Conservation (phyloP, 2,888 invertebrate genomes). For the Pomacea canaliculata region DNA sequence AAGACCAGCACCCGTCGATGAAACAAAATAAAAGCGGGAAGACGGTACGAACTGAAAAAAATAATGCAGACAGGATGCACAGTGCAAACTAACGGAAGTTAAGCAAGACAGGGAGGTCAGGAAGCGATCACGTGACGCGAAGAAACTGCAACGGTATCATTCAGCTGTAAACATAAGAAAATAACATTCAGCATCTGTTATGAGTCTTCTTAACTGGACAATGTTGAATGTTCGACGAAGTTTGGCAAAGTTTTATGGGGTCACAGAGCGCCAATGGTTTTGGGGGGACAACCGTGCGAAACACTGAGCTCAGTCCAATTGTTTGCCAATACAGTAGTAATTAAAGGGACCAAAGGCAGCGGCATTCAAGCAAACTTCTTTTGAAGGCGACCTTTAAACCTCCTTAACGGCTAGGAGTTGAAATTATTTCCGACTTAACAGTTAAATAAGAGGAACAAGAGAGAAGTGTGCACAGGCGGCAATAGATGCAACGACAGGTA, state of each 20-base stretch:
- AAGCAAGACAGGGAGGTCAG: too few relatives aligned
- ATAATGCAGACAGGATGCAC: not conserved
- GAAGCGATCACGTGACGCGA: too few relatives aligned
- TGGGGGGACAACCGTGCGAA: too few relatives aligned
- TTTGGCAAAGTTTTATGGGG: not conserved
- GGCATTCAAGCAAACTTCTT: slow-evolving; percentile 20
- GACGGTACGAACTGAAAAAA: not conserved
- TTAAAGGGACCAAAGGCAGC: slow-evolving; percentile 17
- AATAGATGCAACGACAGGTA: not conserved
- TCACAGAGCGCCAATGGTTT: not conserved
- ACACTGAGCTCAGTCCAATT: too few relatives aligned
- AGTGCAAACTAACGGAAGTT: not conserved
- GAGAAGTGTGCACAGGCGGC: too few relatives aligned
- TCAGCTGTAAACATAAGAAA: too few relatives aligned
- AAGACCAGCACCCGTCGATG: not conserved
- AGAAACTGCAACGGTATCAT: too few relatives aligned
- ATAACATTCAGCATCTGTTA: too few relatives aligned
- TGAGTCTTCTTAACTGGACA: too few relatives aligned
- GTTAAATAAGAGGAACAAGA: too few relatives aligned
- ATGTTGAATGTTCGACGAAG: not conserved
- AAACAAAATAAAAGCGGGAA: not conserved
- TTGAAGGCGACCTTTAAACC: too few relatives aligned
- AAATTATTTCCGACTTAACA: slow-evolving; percentile 15
- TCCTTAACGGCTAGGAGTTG: slow-evolving; percentile 12
- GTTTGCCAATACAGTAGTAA: too few relatives aligned